Percentiles rank a stretch among this genome's conserved stretches.
Evolutionary conservation across 2,888 invertebrate species (phyloP).

Genomic region (Tuberolachnus salignus): DNA sequence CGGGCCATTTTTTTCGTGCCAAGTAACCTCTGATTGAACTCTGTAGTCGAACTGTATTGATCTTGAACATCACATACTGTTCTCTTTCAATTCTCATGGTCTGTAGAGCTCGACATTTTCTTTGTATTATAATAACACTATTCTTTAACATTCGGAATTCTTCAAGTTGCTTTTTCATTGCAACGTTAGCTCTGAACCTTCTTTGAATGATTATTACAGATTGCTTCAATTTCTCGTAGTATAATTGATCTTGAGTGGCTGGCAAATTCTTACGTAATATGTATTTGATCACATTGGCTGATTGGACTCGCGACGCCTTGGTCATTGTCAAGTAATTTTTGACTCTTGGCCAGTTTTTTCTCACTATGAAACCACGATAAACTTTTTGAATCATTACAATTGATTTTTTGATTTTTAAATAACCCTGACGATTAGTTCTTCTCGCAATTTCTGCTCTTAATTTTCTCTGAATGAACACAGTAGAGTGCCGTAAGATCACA

Average conservation of each 20-base stretch:
- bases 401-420: constrained; percentile 8
- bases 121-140: constrained; percentile 39
- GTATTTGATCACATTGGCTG: background rate
- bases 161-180: constrained; percentile 3
- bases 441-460: constrained; percentile 42
- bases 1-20: background rate
- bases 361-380: constrained; percentile 29
- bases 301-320: background rate
- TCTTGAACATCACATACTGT: background rate
- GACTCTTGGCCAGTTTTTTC: background rate
- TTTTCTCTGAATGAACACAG: constrained; percentile 47
- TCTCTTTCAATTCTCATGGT: background rate
- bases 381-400: constrained; percentile 42
- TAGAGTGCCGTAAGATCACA: background rate
- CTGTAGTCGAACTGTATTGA: background rate
- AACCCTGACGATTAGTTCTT: background rate
- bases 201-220: constrained; percentile 36
- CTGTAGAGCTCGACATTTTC: constrained; percentile 29
- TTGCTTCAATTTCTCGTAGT: background rate
- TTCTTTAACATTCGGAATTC: background rate
- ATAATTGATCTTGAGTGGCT: background rate
- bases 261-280: background rate
- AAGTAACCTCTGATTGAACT: constrained; percentile 11
- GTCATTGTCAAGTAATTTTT: background rate
- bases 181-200: constrained; percentile 13